Conservation (phyloP, 2,888 invertebrate genomes). For the Pterostichus madidus region DNA sequence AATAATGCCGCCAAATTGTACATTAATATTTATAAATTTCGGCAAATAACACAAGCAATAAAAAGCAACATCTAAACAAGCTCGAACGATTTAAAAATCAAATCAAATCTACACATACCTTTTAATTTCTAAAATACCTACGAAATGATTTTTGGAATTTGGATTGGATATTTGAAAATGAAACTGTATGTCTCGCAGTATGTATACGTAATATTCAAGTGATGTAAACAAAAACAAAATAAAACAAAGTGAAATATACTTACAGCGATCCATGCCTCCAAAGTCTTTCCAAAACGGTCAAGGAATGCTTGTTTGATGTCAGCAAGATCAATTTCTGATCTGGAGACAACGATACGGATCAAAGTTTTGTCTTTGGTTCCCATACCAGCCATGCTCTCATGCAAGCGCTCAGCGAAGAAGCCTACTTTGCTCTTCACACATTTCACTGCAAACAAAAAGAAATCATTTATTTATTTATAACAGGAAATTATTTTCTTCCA, state of each 20-base stretch:
- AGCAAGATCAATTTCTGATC: conserved; percentile 94
- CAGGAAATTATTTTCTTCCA: no score
- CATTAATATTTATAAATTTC: neutral
- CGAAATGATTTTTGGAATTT: neutral
- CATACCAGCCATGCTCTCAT: conserved; percentile 94
- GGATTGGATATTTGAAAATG: neutral
- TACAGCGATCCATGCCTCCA: conserved; percentile 93
- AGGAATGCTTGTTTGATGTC: conserved; percentile 95
- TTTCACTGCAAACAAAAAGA: conserved; percentile 83
- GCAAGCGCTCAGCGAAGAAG: conserved; percentile 94
- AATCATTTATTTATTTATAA: no score
- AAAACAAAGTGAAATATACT: conserved; percentile 76
- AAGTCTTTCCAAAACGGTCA: conserved; percentile 88
- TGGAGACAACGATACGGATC: conserved; percentile 94
- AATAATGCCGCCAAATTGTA: no score
- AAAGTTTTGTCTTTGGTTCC: conserved; percentile 95
- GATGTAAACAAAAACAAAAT: neutral
- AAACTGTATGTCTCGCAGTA: no score
- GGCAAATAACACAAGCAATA: no score
- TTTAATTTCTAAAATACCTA: neutral
- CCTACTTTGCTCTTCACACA: conserved; percentile 94
- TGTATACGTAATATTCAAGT: no score
- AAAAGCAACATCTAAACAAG: no score
- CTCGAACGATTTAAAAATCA: no score
- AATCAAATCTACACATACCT: no score